Conservation (phyloP, 2,113 vertebrate genomes). For the Lycaon pictus region DNA sequence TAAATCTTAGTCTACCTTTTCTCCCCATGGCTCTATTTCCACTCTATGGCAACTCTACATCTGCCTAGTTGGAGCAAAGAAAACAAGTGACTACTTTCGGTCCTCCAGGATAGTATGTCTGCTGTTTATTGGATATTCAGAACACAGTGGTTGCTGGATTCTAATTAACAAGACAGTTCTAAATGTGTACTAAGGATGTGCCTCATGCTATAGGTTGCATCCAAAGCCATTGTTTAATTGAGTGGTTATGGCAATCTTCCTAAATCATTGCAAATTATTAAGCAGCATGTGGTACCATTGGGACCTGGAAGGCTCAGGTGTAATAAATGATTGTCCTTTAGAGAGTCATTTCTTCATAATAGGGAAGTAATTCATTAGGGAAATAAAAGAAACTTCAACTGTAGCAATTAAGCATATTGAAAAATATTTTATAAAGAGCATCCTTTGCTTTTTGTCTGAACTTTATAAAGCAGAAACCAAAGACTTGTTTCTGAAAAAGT, state of each 20-base stretch:
- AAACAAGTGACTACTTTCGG: background rate
- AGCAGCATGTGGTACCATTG: constrained; percentile 79
- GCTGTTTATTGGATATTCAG: background rate
- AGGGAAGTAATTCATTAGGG: constrained; percentile 74
- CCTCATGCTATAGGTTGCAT: constrained; percentile 33
- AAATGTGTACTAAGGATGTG: constrained; percentile 54
- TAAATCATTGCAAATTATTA: constrained; percentile 84
- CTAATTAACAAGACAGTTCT: constrained; percentile 70
- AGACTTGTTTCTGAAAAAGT: background rate
- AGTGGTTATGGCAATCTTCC: constrained; percentile 78
- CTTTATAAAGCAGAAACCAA: constrained; percentile 50
- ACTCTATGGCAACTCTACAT: background rate
- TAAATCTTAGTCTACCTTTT: background rate
- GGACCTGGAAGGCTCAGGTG: constrained; percentile 76
- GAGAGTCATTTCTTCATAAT: constrained; percentile 75
- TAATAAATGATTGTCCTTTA: constrained; percentile 81
- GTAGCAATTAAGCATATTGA: constrained; percentile 65
- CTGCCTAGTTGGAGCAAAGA: background rate
- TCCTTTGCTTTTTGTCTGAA: constrained; percentile 42
- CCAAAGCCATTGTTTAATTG: constrained; percentile 71
- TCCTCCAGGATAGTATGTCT: background rate
- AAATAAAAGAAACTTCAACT: constrained; percentile 67
- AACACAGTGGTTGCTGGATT: constrained; percentile 34
- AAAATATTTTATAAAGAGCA: constrained; percentile 48
- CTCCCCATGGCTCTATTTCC: background rate